Evolutionary conservation across 30 jellyfish, hydroid and myxozoan genomes (phyloP), one percentile per base, ranked within the genome.

Genomic region (Nemopilema nomurai): DNA sequence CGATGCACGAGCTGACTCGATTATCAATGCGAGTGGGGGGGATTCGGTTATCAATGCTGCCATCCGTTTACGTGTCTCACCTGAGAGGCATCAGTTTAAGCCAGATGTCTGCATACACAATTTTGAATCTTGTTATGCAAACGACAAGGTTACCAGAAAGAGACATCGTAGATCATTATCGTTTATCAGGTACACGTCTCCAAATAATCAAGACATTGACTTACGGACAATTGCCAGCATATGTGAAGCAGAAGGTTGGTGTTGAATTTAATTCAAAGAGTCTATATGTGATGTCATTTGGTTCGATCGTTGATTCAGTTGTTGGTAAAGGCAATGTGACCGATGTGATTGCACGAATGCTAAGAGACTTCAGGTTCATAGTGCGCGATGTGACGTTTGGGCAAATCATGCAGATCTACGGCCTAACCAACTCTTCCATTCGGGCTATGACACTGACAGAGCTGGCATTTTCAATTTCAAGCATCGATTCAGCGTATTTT

Each of bases 241-340:
- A 41, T 26, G 91, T 69, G 4, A 83, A 83, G 28, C 49, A 4
- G 27, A 62, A 62, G 21, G 50, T 71, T 69, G 62, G 30, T 1
- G 79, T 69, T 17, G 73, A 16, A 0, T 53, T 50, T 19, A 33
- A 50, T 0, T 0, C 70, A 29, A 82, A 82, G 32, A 79, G 70
- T n/a, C 70, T 69, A 71, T 67, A 70, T 28, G 51, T 79, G 51
- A 49, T 82, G 85, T 82, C 91, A 6, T 51, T 69, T 8, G 66
- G 53, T 51, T 82, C 91, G 8, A n/a, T 82, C 0, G 77, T 79
- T 0, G 62, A 53, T 20, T 71, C 91, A 0, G 49, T 82, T 33
- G 62, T 82, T n/a, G 30, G 69, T 0, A 80, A 82, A 33, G 70
- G 73, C 27, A 82, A 82, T 29, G 49, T 33, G 0, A 51, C 91